Evolutionary conservation across 2,113 vertebrate species (phyloP), one percentile per base, ranked within the genome.

Genomic region (Peucedramus taeniatus): DNA sequence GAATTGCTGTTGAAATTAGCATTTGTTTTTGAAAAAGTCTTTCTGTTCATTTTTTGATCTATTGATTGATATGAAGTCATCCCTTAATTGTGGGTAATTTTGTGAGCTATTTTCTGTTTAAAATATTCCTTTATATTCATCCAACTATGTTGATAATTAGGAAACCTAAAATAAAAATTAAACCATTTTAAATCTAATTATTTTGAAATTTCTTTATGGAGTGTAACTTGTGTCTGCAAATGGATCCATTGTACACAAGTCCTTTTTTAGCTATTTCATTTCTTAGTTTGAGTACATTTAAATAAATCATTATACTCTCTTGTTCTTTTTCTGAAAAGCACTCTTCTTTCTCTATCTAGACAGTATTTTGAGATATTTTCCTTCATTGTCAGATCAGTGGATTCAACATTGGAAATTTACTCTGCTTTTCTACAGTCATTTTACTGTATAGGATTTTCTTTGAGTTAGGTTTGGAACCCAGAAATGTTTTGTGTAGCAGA

Each of bases 41-140:
- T 89, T 92, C 71, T 81, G 49, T 7, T 89, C n/a, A 6, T 63
- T 94, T 92, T 96, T 93, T 66, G 30, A 95, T 95, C 63, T 91
- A 24, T 65, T 94, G 91, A 92, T 88, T 95, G 91, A 80, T 82
- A 76, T 19, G 11, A 47, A 81, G 31, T 69, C n/a, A 88, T 81
- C 35, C 28, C 47, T 95, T 83, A 87, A 84, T 63, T 69, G 47
- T 16, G 26, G 28, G 42, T 69, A 90, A 92, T 95, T 90, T 76
- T 83, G 35, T 75, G 35, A 89, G 49, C 19, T 85, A 47, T 83
- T 90, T 71, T 50, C 39, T 60, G 56, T 86, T 92, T 92, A 82
- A 88, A 95, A 93, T 56, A 81, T 5, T 87, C 9, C 10, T 71
- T 91, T 82, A 63, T 76, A 88, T 90, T 93, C 76, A 39, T 59